Evolutionary conservation across 2,888 invertebrate species (phyloP).

Genomic region (Mactromeris polynyma): DNA sequence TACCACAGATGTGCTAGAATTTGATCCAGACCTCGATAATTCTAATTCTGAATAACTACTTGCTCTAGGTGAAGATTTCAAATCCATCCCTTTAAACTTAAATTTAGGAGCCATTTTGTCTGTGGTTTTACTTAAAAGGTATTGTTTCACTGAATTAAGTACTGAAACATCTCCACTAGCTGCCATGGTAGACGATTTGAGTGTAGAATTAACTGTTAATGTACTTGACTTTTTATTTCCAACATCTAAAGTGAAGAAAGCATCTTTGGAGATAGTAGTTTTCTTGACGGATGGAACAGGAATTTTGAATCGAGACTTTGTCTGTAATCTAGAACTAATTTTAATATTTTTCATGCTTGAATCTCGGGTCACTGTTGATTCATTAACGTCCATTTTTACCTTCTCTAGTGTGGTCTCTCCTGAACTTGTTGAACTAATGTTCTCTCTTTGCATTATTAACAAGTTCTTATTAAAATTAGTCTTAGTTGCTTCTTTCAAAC

Average conservation of each 20-base stretch:
- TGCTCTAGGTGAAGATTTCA: constrained; percentile 45
- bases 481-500: background rate
- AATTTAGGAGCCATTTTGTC: constrained; percentile 18
- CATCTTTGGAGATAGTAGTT: constrained; percentile 34
- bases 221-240: background rate
- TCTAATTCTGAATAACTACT: constrained; percentile 28
- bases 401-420: background rate
- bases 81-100: constrained; percentile 60
- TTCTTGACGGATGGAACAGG: background rate
- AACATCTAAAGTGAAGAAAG: constrained; percentile 37
- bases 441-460: background rate
- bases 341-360: background rate
- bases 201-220: background rate
- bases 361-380: background rate
- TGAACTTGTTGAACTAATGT: background rate
- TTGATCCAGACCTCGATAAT: background rate
- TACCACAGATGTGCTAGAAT: background rate
- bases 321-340: background rate
- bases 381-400: background rate
- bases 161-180: constrained; percentile 25
- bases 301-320: constrained; percentile 31
- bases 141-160: constrained; percentile 61
- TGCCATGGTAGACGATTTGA: background rate
- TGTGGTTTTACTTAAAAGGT: constrained; percentile 57
- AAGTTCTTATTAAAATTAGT: background rate